Evolutionary conservation across 1,140 invertebrate genomes (phyloP).

Genomic region (Drosophila kanapiae): DNA sequence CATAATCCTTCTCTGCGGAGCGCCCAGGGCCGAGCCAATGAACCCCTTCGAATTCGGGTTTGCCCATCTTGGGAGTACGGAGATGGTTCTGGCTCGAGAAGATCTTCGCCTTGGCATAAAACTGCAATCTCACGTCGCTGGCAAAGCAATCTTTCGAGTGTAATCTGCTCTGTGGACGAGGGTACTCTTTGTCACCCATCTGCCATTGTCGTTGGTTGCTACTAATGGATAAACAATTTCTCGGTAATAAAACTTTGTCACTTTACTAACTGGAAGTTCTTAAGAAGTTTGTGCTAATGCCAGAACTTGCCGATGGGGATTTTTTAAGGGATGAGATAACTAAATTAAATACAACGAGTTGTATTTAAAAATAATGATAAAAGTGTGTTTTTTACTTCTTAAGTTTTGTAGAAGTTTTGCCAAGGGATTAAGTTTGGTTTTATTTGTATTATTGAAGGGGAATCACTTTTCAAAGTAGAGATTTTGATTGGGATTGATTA

Average conservation of each 20-base stretch:
- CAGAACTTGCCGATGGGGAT: neutral
- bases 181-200: constrained; percentile 34
- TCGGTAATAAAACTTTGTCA: constrained; percentile 50
- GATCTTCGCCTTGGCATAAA: constrained; percentile 64
- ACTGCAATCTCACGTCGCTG: constrained; percentile 74
- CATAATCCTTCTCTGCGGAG: constrained; percentile 66
- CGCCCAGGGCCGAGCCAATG: constrained; percentile 58
- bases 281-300: constrained; percentile 1
- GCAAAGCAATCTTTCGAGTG: constrained; percentile 66
- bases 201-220: constrained; percentile 12
- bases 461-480: neutral
- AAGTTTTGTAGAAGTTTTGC: too few species aligned
- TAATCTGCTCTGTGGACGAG: constrained; percentile 53
- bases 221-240: constrained; percentile 70
- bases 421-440: too few species aligned
- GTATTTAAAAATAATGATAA: too few species aligned
- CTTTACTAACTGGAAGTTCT: neutral
- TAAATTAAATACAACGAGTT: too few species aligned
- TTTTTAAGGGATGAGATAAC: neutral
- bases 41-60: constrained; percentile 63
- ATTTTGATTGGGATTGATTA: neutral
- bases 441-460: neutral
- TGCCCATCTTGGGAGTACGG: neutral
- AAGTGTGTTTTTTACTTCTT: too few species aligned
- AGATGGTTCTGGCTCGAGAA: constrained; percentile 18